Evolutionary conservation across 2,113 vertebrate species (phyloP).

Genomic region (Hystrix brachyura): DNA sequence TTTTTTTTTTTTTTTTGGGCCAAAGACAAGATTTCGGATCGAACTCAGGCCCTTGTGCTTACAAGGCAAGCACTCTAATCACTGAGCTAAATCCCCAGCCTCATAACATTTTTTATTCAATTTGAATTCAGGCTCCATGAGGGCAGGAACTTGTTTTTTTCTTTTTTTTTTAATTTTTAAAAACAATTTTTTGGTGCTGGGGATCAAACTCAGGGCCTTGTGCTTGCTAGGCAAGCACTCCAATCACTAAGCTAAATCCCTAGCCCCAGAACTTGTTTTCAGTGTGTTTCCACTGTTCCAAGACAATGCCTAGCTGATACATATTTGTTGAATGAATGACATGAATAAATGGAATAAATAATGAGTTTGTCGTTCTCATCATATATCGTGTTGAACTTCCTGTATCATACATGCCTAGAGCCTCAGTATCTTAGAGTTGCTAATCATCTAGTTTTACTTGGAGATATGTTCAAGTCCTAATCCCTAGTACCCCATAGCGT

Average conservation of each 20-base stretch:
- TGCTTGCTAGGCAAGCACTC: no score
- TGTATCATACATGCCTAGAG: not conserved
- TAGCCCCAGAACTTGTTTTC: not conserved
- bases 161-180: not conserved
- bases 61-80: no score
- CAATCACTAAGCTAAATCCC: no score
- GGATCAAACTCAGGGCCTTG: no score
- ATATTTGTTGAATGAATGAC: constrained; percentile 40
- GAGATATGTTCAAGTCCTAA: not conserved
- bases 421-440: constrained; percentile 1
- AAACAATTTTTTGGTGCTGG: no score
- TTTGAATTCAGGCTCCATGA: not conserved
- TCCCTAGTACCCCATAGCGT: not conserved
- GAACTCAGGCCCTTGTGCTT: no score
- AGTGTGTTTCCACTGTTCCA: not conserved
- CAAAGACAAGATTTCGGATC: no score
- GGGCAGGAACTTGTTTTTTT: constrained; percentile 25
- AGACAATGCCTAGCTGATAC: not conserved
- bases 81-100: no score
- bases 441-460: constrained; percentile 23
- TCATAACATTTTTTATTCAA: not conserved
- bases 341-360: constrained; percentile 25
- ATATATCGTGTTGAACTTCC: not conserved
- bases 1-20: no score
- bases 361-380: constrained; percentile 12